Base-by-base conservation (phyloP, 2,113 vertebrate species). In the Heterochromis multidens region DNA sequence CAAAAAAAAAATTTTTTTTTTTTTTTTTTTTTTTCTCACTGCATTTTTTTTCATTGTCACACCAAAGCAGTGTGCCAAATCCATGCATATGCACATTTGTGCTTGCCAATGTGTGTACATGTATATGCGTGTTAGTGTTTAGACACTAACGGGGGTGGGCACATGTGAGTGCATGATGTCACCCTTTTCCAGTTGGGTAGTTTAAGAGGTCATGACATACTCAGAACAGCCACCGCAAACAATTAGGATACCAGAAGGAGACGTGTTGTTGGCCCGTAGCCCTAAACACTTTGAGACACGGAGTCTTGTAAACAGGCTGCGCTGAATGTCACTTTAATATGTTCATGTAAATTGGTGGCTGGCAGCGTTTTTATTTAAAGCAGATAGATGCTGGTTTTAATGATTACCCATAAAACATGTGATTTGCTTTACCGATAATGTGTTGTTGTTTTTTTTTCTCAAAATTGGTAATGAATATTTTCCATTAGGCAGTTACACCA, bases 181-280 rank as follows among this genome's bases (percentile, higher is more conserved):
- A 88, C 87, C 76, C 79, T 37, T 91, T 91, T 90, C 79, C 84
- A 92, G 79, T 89, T 74, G 57, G 84, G 56, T 83, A 85, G 92
- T 83, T 89, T 87, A 90, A 62, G 87, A 89, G 91, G 89, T 92
- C 88, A 85, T 88, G 87, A 21, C 88, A 81, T 33, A 58, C 82
- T 79, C 56, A 67, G 80, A 87, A 79, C 88, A 62, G 43, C 25
- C 37, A 49, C 87, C 14, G 79, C 90, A 81, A 72, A 79, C 79
- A 14, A 72, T 13, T 72, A 57, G 27, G 56, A 67, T 58, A 63
- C 52, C 58, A 81, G 84, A 56, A 72, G 14, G 17, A 80, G 86
- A 86, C 6, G 23, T 54, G 59, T 29, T 70, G 76, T 56, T 80
- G 81, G 79, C 56, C 35, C 11, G 70, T 80, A 31, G 62, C 58